These are phyloP conservation scores for Diceros bicornis DNA, from an alignment of 2,797 vertebrate species.

Conservation along the genomic window DNA sequence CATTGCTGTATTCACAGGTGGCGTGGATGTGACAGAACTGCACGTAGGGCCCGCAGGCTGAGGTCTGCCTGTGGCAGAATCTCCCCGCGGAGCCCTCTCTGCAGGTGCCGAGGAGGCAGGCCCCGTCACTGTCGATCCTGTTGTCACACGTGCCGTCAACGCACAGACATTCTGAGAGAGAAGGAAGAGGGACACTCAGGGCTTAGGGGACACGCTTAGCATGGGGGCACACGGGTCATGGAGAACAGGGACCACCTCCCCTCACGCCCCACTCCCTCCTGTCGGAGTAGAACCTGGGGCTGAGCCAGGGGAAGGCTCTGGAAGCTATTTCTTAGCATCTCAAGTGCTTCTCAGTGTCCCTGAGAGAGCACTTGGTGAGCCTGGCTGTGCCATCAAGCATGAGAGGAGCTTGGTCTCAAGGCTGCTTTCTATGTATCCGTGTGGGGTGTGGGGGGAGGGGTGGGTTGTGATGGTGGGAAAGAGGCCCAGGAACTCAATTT, in stretches of 20 bases:
- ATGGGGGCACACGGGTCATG: too few species aligned
- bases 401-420: not conserved
- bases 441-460: too few species aligned
- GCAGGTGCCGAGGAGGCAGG: slow-evolving; percentile 93
- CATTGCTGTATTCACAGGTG: slow-evolving; percentile 91
- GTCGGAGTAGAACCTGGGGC: not conserved
- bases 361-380: not conserved
- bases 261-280: accelerated
- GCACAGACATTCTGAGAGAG: slow-evolving; percentile 93
- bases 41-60: slow-evolving; percentile 89
- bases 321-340: not conserved
- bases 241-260: not conserved
- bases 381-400: not conserved
- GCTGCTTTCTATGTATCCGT: too few species aligned
- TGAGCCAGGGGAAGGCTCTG: accelerated
- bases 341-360: not conserved
- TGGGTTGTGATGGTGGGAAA: not conserved
- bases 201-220: not conserved
- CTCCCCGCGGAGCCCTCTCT: slow-evolving; percentile 89
- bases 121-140: slow-evolving; percentile 90
- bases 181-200: not conserved
- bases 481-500: not conserved
- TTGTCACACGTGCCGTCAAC: slow-evolving; percentile 93
- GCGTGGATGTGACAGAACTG: slow-evolving; percentile 94
- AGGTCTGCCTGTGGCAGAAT: slow-evolving; percentile 91